Evolutionary conservation across 2,113 vertebrate genomes (phyloP).

Genomic region (Haemorhous mexicanus): DNA sequence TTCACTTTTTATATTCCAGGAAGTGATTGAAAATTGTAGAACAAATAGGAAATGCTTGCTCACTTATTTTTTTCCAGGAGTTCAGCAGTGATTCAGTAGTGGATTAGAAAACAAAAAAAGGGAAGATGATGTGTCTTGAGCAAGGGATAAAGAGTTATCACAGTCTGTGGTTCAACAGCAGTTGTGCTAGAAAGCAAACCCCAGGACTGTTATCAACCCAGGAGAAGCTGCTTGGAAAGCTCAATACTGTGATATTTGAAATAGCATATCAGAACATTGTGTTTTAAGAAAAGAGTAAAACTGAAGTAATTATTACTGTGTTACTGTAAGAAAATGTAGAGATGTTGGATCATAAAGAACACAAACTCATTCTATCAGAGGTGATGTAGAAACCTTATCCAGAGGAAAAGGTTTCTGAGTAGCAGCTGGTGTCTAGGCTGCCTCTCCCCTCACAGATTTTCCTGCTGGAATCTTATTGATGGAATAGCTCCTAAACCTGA

Average conservation of each 20-base stretch:
- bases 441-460: neutral
- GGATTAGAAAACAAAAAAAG: neutral
- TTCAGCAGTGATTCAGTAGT: neutral
- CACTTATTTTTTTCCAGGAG: neutral
- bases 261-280: neutral
- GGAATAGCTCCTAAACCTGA: neutral
- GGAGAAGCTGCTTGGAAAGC: neutral
- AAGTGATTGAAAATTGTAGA: neutral
- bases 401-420: neutral
- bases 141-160: neutral
- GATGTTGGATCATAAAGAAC: neutral
- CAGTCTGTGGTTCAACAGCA: neutral
- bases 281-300: neutral
- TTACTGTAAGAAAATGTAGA: neutral
- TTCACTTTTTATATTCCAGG: neutral
- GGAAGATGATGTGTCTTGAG: neutral
- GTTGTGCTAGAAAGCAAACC: neutral
- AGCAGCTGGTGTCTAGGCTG: neutral
- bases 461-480: neutral
- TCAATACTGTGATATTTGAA: neutral
- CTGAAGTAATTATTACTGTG: neutral
- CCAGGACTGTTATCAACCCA: neutral
- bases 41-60: neutral
- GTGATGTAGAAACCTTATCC: neutral
- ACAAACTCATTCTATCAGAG: neutral